Evolutionary conservation across 2,888 invertebrate species (phyloP).

Genomic region (Lingula anatina): DNA sequence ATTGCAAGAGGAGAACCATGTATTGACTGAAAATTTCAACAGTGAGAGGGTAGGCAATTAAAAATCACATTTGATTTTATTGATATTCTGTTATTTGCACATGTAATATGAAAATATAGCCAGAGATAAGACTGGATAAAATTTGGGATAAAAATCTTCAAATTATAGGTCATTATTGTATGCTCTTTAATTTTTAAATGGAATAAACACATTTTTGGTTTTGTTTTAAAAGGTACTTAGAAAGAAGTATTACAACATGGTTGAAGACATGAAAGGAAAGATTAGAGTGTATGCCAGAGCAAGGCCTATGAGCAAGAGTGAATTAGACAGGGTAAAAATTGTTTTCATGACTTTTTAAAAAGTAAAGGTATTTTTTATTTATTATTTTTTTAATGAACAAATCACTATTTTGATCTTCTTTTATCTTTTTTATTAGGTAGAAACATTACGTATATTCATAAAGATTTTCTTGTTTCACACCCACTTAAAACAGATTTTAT

Average conservation of each 20-base stretch:
- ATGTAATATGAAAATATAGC: neutral
- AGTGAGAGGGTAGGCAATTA: slow-evolving; percentile 38
- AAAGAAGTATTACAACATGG: slow-evolving; percentile 51
- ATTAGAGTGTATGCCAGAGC: slow-evolving; percentile 47
- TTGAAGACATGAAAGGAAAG: slow-evolving; percentile 51
- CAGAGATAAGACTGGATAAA: neutral
- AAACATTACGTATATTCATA: no score
- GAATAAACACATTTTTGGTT: no score
- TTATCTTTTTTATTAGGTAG: neutral
- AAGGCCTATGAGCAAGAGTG: slow-evolving; percentile 38
- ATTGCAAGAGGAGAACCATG: slow-evolving; percentile 38
- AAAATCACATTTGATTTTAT: no score
- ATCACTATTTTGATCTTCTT: neutral
- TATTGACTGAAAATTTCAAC: slow-evolving; percentile 43
- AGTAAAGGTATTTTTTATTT: no score
- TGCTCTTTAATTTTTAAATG: no score
- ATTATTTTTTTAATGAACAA: neutral
- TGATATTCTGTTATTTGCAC: no score
- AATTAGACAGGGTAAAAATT: slow-evolving; percentile 31
- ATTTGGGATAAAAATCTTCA: no score
- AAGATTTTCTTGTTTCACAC: no score
- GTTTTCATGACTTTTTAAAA: neutral
- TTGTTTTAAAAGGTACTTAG: slow-evolving; percentile 46
- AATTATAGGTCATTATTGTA: no score
- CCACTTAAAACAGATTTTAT: no score